Evolutionary conservation across 2,113 vertebrate genomes (phyloP).

Genomic region (Dasypus novemcinctus): DNA sequence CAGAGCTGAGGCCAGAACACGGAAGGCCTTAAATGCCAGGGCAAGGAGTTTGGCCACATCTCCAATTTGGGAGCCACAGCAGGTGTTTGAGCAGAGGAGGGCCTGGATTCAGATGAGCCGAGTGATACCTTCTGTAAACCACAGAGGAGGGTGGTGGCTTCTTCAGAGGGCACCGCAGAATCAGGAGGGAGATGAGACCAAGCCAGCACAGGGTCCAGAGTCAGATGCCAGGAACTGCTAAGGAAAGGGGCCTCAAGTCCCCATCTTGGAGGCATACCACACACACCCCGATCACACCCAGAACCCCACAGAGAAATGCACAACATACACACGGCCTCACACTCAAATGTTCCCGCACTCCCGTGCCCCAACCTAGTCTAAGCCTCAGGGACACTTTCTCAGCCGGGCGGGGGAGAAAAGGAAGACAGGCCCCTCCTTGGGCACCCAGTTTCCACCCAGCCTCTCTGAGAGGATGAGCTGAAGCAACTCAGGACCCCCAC

Average conservation of each 20-base stretch:
- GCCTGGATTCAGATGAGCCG: not conserved
- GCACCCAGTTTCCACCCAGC: not conserved
- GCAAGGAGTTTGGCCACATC: not conserved
- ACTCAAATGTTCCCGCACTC: not conserved
- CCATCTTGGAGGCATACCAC: not conserved
- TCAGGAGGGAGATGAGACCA: not conserved
- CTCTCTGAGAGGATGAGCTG: not conserved
- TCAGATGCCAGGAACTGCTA: not conserved
- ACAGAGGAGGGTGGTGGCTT: not conserved
- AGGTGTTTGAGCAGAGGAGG: not conserved
- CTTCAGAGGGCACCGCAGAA: not conserved
- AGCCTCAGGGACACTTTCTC: not conserved
- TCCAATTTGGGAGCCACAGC: not conserved
- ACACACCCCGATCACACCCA: not conserved
- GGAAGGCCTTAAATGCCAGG: not conserved
- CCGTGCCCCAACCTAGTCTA: not conserved
- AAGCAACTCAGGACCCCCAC: constrained; percentile 52
- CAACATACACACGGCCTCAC: not conserved
- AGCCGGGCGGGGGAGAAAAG: not conserved
- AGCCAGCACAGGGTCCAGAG: not conserved
- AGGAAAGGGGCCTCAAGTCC: not conserved
- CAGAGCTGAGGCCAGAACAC: not conserved
- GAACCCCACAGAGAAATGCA: not conserved
- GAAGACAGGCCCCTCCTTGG: not conserved
- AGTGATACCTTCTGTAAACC: not conserved